Base-by-base conservation (phyloP, 1,140 invertebrate species). In the Pentalonia nigronervosa region DNA sequence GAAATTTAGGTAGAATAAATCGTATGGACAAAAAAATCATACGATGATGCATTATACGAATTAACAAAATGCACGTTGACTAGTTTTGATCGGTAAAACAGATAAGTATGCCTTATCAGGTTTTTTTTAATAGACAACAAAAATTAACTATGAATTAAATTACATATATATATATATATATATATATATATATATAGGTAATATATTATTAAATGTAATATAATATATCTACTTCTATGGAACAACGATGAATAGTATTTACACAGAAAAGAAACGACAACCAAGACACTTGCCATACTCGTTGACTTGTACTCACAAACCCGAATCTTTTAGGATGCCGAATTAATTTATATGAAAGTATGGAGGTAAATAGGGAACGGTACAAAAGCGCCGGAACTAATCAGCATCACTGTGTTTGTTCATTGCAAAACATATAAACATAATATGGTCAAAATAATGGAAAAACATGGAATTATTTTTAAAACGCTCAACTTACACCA, bases 231-330 rank as follows among this genome's bases (percentile, higher is more conserved):
- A 53, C 17, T 89, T 53, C 34, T 53, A 53, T 9, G n/a, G 20
- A 36, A 36, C 48, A 89, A 89, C 48, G 25, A 53, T 89, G 25
- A 25, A 89, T 36, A 36, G n/a, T 89, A 89, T 89, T 89, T 89
- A 53, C 48, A 89, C 87, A 50, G 36, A 53, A 34, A 8, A 25
- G 20, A 50, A 21, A 88, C 86, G 23, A 53, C n/a, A 53, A 34
- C 21, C n/a, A 50, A 36, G 87, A 21, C n/a, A 53, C n/a, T 89
- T 53, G 34, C n/a, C 17, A 34, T 36, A 56, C 87, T 89, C 53
- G 87, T 89, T 53, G 87, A 89, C 34, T 89, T 53, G n/a, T 36
- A 89, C 34, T 23, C n/a, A 34, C n/a, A 89, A 53, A 89, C 87
- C 34, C 20, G 48, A 23, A 89, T 20, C n/a, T 89, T 53, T 89